Evolutionary conservation across 1,140 invertebrate species (phyloP), one percentile per base, ranked within the genome.

Genomic region (Eumeta japonica): DNA sequence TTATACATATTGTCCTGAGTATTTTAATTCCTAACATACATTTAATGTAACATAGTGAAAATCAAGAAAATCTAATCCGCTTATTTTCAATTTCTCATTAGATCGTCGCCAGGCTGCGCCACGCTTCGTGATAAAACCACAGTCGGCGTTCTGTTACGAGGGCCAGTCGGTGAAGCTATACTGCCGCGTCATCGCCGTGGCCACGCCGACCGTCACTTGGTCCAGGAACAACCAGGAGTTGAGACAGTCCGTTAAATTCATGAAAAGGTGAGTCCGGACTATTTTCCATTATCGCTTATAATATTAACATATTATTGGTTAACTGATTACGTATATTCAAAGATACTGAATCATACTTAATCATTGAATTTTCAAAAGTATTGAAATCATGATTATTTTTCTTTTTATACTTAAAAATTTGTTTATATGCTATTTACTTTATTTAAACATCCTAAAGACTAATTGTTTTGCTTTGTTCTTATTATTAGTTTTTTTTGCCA

Each of bases 201-300:
- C 95, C 13, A 83, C 93, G 13, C 92, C 96, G 2, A 95, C 94
- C 7, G 81, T 99, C 19, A 92, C 91, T 13, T 99, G 97, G 97
- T 92, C 86, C 46, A 87, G 92, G 48, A 94, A 95, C 70, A 93
- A 92, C 62, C 80, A 84, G 47, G 94, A 98, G 56, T 76, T 99
- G n/a, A 81, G 89, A 36, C 97, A 99, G 75, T 97, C 94, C 49
- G 94, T 97, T 15, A 99, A 99, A 75, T 97, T 94, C 73, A 98
- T 99, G 95, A 98, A 98, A 77, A 85, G 95, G 47, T 74, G 28
- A 39, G 50, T 39, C 20, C 35, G 13, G 11, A n/a, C n/a, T n/a
- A n/a, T n/a, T n/a, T n/a, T n/a, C n/a, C n/a, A n/a, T n/a, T n/a
- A n/a, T n/a, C n/a, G n/a, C n/a, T 24, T 24, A 24, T 24, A 24